Conservation (phyloP, 2,797 vertebrate genomes). For the Chelon labrosus region DNA sequence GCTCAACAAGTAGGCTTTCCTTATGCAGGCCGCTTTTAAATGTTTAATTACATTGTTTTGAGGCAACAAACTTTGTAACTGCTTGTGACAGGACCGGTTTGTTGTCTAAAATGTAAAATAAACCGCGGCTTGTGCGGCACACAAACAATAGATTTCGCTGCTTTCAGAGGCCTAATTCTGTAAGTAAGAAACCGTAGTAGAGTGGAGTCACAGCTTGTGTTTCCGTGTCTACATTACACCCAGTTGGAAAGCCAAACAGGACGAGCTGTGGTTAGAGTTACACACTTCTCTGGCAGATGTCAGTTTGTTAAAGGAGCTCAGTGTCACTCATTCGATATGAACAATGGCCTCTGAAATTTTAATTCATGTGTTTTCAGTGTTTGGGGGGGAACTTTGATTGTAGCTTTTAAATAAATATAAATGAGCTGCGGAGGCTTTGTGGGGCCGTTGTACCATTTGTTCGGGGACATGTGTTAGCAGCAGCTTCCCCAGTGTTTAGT, state of each 20-base stretch:
- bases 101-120: constrained; percentile 74
- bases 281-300: constrained; percentile 82
- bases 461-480: constrained; percentile 44
- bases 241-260: constrained; percentile 77
- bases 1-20: constrained; percentile 83
- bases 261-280: constrained; percentile 82
- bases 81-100: constrained; percentile 65
- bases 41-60: constrained; percentile 87
- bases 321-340: constrained; percentile 75
- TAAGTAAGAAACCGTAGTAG: constrained; percentile 71
- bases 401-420: constrained; percentile 68
- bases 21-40: constrained; percentile 81
- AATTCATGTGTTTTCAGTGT: constrained; percentile 68
- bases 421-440: constrained; percentile 50
- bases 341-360: constrained; percentile 76
- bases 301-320: constrained; percentile 77
- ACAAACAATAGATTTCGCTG: constrained; percentile 65
- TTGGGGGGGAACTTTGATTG: constrained; percentile 65
- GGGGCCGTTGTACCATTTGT: constrained; percentile 40
- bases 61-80: constrained; percentile 79
- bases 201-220: constrained; percentile 76
- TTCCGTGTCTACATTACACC: constrained; percentile 84
- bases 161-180: constrained; percentile 70
- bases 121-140: constrained; percentile 59
- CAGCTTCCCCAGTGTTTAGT: constrained; percentile 15